These are phyloP conservation scores for Dicaeum eximium DNA, from an alignment of 2,113 vertebrate species.

Conservation along the genomic window DNA sequence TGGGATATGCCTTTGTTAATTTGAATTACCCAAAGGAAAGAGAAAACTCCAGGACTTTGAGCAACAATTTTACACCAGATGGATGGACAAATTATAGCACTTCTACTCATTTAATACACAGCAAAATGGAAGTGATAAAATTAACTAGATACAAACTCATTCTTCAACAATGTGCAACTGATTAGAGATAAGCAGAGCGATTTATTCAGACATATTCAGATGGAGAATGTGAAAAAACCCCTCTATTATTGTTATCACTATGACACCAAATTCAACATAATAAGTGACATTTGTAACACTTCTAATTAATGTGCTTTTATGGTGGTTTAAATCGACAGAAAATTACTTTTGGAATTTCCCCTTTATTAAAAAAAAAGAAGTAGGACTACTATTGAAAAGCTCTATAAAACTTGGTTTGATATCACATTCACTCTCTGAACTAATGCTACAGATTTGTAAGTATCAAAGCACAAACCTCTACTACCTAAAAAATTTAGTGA, in stretches of 20 bases:
- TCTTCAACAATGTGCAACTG: not conserved
- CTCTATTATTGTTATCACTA: not conserved
- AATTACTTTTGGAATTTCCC: not conserved
- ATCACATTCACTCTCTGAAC: not conserved
- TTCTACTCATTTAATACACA: not conserved
- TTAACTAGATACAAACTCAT: not conserved
- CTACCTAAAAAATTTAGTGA: not conserved
- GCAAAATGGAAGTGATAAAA: not conserved
- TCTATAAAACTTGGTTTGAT: not conserved
- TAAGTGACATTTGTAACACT: not conserved
- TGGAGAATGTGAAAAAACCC: not conserved
- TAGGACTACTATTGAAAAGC: not conserved
- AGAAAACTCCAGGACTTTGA: not conserved
- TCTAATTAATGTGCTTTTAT: conserved; percentile 5
- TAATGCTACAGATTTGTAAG: not conserved
- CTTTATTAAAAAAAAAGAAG: not conserved
- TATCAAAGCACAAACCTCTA: not conserved
- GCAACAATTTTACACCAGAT: not conserved
- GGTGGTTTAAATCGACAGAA: not conserved
- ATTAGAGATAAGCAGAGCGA: not conserved
- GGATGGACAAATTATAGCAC: not conserved
- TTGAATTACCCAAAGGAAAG: not conserved
- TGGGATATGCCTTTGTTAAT: not conserved
- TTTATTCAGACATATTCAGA: not conserved
- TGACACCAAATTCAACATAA: not conserved